Evolutionary conservation across 2,113 vertebrate genomes (phyloP), one percentile per base, ranked within the genome.

Genomic region (crab-eating macaque (Macaca fascicularis)): DNA sequence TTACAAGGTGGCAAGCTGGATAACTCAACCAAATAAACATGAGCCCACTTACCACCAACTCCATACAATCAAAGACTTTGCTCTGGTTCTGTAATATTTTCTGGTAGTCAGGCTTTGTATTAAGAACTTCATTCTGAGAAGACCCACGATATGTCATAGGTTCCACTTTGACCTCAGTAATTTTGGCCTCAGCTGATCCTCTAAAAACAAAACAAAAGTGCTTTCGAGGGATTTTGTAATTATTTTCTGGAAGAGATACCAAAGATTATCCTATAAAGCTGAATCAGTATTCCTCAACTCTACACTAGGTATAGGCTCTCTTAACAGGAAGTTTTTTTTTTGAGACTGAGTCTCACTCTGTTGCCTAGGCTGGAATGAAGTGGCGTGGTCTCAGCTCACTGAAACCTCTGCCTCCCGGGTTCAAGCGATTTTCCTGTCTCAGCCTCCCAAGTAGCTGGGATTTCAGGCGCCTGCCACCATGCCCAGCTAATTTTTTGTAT

Each of bases 91-190:
- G 97, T 52, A 99, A 4, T 80, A 99, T 97, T 67, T 95, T 48
- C 78, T 94, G 97, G 81, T 99, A 99, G 93, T 99, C 64, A 57
- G 99, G 98, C 72, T 98, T 99, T 95, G 45, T 95, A 48, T 89
- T 2, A 30, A 99, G 97, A 43, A 99, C 95, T 5, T 91, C 1
- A 17, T 86, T 97, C 95, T 99, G 98, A 0, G 98, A 99, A 0
- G 98, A 93, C 3, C 78, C 92, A 64, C 94, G 72, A 61, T 86
- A 96, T 0, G 2, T 0, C 0, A 1, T 5, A 20, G 96, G 94
- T 25, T 96, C 96, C 1, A 95, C 48, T 59, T 50, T 67, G 0
- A 78, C 86, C 22, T 35, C n/a, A 1, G 10, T 43, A 8, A 38
- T 27, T 97, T 81, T 81, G 67, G 35, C 22, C 48, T 97, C 88